phyloP scores from a whole-genome alignment of 2,113 vertebrate species.

The Eulemur macaco region DNA sequence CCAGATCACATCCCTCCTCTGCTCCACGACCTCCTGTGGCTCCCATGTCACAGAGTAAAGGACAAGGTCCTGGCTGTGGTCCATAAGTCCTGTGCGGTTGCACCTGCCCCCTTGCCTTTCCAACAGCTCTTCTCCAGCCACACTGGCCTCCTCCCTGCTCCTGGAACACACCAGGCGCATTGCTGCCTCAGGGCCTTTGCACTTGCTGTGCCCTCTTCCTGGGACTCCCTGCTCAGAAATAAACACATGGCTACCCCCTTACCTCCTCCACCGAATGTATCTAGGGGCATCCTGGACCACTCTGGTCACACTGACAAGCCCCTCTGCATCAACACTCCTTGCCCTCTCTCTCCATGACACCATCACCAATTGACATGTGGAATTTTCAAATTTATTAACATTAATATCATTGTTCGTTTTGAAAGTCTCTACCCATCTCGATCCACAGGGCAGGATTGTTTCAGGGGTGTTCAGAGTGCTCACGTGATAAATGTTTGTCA shows the following conservation, averaged over 20 bases:
- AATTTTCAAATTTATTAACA: too few relatives aligned
- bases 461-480: background rate
- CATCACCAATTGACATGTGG: background rate
- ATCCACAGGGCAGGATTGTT: background rate
- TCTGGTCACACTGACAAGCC: background rate
- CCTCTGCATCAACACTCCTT: background rate
- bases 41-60: background rate
- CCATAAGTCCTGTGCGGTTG: rapidly evolving
- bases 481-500: background rate
- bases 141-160: background rate
- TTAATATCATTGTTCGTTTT: background rate
- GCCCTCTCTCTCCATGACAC: background rate
- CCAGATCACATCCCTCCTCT: background rate
- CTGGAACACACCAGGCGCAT: background rate
- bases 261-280: background rate
- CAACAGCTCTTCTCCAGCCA: background rate
- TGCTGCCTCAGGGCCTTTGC: constrained; percentile 5
- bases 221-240: background rate
- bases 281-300: background rate
- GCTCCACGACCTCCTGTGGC: background rate
- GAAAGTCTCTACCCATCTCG: background rate
- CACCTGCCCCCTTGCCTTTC: background rate
- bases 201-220: background rate
- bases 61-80: background rate
- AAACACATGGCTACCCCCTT: background rate